These are phyloP conservation scores for Dromococcyx pavoninus DNA, from an alignment of 2,797 vertebrate species.

Conservation along the genomic window DNA sequence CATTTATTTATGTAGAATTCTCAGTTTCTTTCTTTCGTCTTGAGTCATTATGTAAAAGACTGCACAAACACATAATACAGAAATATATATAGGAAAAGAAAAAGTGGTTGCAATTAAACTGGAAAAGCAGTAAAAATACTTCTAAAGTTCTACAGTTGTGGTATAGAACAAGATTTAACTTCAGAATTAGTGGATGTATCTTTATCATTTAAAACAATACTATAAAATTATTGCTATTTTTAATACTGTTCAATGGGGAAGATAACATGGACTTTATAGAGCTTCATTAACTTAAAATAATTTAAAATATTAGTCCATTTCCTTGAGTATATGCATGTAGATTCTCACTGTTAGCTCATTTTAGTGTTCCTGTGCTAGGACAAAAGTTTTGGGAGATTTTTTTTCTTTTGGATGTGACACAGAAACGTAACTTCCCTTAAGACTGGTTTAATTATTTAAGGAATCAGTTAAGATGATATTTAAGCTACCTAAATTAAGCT, in stretches of 20 bases:
- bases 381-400: background rate
- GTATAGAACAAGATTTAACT: background rate
- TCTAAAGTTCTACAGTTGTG: background rate
- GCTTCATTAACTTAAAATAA: background rate
- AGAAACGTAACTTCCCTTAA: background rate
- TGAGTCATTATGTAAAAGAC: background rate
- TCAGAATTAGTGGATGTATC: background rate
- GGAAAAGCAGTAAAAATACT: background rate
- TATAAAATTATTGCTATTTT: background rate
- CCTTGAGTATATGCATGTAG: background rate
- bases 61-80: background rate
- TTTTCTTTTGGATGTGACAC: background rate
- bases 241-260: background rate
- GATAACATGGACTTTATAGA: background rate
- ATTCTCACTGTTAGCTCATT: background rate
- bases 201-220: conserved; percentile 1
- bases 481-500: background rate
- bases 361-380: background rate
- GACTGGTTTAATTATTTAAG: background rate
- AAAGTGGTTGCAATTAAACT: background rate
- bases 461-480: background rate
- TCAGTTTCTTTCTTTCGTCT: background rate
- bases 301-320: background rate
- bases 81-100: background rate
- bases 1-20: background rate